Base-by-base conservation (phyloP, 30 jellyfish, hydroid and myxozoan genomes). In the Morbakka virulenta region DNA sequence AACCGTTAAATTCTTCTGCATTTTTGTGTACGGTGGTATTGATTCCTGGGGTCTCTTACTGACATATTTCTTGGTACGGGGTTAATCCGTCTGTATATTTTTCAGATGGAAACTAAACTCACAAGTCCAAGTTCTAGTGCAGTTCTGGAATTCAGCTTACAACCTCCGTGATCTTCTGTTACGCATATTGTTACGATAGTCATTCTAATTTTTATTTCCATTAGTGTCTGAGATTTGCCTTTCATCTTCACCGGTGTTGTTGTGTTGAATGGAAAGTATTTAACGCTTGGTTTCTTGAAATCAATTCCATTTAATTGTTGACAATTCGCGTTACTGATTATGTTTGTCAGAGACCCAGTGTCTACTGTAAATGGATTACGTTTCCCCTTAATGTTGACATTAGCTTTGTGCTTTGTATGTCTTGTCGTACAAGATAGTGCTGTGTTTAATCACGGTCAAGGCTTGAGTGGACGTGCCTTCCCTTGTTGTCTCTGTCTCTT, bases 281-380 rank as follows among this genome's bases (percentile, higher is more conserved):
- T 76, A 1, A 61, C 35, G 29, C 14, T 57, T 21, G 85, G 52
- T 30, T 32, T 63, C 27, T 76, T 32, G 35, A 76, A 76, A 27
- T 0, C 13, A 28, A 76, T 62, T 61, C 51, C 64, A 24, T 32
- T 31, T 69, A 76, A 70, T 50, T 76, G 21, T 20, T 63, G 64
- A 62, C 20, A 52, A 33, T 52, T 62, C 11, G 52, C 69, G 24
- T 76, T 1, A 48, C 29, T 52, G 3, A 76, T 62, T 35, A 76
- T 68, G 41, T 53, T 76, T 50, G 64, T 76, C 35, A 79, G 66
- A 20, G 89, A 65, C 28, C 89, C 81, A 62, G 89, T 77, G 79
- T 77, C 89, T 29, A 77, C 32, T 62, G 64, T 22, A 34, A 77
- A 77, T 6, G 33, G 48, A 29, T 63, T 25, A 50, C 12, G 22